Evolutionary conservation across 1,140 invertebrate genomes (phyloP).

Genomic region (Drosophila ambigua): DNA sequence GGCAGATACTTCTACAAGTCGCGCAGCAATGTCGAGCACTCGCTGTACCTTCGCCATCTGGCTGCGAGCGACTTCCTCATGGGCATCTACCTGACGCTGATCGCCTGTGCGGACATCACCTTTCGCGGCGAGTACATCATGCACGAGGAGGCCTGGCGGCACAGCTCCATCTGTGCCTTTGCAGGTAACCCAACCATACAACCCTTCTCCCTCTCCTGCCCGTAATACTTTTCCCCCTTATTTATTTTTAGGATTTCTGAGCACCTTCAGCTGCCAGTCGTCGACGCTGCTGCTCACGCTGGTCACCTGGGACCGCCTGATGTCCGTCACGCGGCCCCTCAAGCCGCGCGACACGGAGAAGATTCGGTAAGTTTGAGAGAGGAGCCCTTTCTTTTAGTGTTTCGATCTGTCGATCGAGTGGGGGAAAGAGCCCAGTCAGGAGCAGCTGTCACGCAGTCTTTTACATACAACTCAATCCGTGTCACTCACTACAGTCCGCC

Average conservation of each 20-base stretch:
- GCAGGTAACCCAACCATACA: constrained; percentile 78
- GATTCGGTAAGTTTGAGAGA: constrained; percentile 50
- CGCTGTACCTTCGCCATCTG: constrained; percentile 87
- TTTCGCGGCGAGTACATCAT: constrained; percentile 87
- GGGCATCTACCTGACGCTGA: constrained; percentile 88
- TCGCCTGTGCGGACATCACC: constrained; percentile 86
- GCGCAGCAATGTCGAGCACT: constrained; percentile 85
- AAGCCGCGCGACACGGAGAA: constrained; percentile 75
- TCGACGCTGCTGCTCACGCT: constrained; percentile 87
- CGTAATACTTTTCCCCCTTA: neutral
- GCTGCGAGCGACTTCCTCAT: constrained; percentile 89
- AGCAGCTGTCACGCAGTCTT: too few relatives aligned
- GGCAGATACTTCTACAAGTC: constrained; percentile 85
- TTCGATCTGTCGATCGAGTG: too few relatives aligned
- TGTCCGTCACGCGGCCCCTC: constrained; percentile 87
- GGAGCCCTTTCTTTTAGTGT: too few relatives aligned
- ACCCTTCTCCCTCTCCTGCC: too few relatives aligned
- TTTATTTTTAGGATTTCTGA: constrained; percentile 86
- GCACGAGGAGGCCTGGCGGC: constrained; percentile 86
- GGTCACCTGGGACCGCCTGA: constrained; percentile 87
- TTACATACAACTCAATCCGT: too few relatives aligned
- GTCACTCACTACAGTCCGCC: too few relatives aligned
- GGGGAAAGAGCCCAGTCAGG: neutral
- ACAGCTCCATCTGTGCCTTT: constrained; percentile 85
- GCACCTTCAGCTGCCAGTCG: constrained; percentile 88